Conservation (phyloP, 2,797 vertebrate species). For the Centropyge bicolor region DNA sequence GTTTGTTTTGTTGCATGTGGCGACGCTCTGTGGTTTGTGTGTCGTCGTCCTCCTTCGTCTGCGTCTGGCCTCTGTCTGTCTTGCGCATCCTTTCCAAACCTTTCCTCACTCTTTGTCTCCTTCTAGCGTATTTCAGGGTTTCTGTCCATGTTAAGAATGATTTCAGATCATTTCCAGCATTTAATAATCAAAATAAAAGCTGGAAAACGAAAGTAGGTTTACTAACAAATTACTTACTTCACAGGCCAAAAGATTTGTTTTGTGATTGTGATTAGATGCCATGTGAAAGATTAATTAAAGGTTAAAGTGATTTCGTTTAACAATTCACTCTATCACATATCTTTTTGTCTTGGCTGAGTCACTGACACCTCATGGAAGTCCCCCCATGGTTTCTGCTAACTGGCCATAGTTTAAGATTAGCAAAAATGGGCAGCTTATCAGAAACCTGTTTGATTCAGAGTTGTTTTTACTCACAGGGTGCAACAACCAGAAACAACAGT, state of each 20-base stretch:
- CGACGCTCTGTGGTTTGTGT: conserved; percentile 26
- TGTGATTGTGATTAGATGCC: neutral
- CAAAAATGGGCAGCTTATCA: neutral
- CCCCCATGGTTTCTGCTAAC: neutral
- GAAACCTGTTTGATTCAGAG: neutral
- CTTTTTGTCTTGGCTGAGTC: neutral
- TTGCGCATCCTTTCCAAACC: conserved; percentile 81
- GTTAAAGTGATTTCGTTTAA: neutral
- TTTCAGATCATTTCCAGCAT: neutral
- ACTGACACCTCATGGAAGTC: neutral
- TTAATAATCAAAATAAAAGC: neutral
- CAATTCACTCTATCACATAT: neutral
- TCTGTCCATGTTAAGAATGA: conserved; percentile 41
- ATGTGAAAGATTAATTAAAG: neutral
- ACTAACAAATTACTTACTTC: neutral
- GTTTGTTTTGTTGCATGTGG: conserved; percentile 43
- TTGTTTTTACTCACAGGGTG: neutral
- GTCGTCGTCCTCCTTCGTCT: conserved; percentile 30
- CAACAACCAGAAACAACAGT: neutral
- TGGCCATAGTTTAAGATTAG: neutral
- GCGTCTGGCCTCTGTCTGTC: conserved; percentile 38
- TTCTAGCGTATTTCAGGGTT: conserved; percentile 65
- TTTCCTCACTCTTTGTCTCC: conserved; percentile 75
- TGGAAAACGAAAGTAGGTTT: neutral
- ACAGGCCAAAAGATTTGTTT: neutral